Evolutionary conservation across 2,797 vertebrate genomes (phyloP), one percentile per base, ranked within the genome.

Genomic region (Arctocebus calabarensis): DNA sequence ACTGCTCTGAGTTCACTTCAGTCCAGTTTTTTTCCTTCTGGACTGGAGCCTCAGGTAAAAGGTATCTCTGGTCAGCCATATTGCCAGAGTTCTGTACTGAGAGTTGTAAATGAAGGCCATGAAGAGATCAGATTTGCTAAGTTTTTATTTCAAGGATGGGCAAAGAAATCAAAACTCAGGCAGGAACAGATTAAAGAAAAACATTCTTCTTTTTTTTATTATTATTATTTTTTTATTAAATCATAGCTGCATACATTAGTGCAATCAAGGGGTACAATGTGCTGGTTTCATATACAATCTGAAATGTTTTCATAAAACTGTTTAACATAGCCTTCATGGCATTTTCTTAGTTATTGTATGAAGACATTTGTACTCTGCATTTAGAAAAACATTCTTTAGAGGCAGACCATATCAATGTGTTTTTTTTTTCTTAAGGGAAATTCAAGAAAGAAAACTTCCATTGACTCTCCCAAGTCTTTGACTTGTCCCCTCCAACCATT

Each of bases 341-440:
- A 40, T 40, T 40, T 40, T 40, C 40, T 40, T 40, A 40, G 40
- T 40, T 40, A 40, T 40, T 40, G 40, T n/a, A 40, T 40, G 40
- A 40, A 40, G 40, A 3, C 40, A 40, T 40, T 40, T 40, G 40
- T 40, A 40, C 5, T 40, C 40, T 40, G 40, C 40, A 40, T 40
- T 40, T 40, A 40, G 40, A 40, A 40, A 40, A 40, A 40, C 40
- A 40, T 40, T 57, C 23, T 85, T 90, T 71, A 79, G 40, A 78
- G 73, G 13, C 74, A 94, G 81, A 97, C 52, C 62, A 59, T 32
- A 74, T 79, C 37, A 90, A 27, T 93, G 10, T 75, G 14, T 83
- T 59, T 75, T 83, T 84, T 86, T 93, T 59, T 75, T 83, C 79
- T 86, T 93, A 87, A 94, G 86, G 22, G 52, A 81, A 90, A 32